Conservation (phyloP, 2,113 vertebrate genomes). For the Menura novaehollandiae region DNA sequence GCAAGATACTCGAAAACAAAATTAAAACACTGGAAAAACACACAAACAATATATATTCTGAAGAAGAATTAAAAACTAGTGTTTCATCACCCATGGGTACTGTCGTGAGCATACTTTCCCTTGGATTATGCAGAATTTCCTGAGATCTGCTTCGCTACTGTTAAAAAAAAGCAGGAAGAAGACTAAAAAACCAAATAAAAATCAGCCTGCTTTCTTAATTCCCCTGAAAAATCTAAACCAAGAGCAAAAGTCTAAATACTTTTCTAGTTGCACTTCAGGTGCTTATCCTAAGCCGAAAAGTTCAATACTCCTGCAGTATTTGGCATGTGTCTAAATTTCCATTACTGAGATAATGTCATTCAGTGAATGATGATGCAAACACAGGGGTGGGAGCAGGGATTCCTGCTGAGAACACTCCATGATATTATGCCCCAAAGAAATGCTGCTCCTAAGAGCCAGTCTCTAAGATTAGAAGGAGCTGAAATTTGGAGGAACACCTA, state of each 20-base stretch:
- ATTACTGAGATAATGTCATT: background rate
- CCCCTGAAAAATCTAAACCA: background rate
- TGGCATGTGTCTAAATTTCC: background rate
- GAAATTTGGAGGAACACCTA: background rate
- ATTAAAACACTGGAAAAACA: background rate
- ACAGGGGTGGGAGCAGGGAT: background rate
- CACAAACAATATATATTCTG: background rate
- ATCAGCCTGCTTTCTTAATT: background rate
- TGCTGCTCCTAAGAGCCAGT: background rate
- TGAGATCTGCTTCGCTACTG: background rate
- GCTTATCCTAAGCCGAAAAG: background rate
- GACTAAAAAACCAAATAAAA: background rate
- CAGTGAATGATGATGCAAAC: background rate
- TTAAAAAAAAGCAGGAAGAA: background rate
- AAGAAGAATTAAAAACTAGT: background rate
- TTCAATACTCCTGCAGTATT: background rate
- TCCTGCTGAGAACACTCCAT: background rate
- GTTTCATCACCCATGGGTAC: background rate
- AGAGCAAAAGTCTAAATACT: background rate
- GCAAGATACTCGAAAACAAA: background rate
- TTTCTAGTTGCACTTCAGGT: background rate
- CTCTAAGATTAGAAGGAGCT: background rate
- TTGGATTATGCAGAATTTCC: background rate
- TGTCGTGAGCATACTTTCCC: background rate
- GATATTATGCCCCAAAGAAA: background rate